Evolutionary conservation across 2,797 vertebrate genomes (phyloP), one percentile per base, ranked within the genome.

Genomic region (Salarias fasciatus): DNA sequence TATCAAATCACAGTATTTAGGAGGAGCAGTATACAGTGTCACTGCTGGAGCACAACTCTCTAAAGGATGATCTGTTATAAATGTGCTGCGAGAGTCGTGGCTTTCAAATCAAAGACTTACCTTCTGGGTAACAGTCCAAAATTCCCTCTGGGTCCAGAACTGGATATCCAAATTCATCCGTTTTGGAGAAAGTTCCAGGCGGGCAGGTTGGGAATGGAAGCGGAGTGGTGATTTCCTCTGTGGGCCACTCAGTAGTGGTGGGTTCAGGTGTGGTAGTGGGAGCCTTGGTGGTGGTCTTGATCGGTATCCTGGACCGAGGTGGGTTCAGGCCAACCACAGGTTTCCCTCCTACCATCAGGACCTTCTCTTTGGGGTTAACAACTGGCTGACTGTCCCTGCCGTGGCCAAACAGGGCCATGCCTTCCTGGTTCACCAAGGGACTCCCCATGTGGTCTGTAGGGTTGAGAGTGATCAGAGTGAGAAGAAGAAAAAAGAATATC

Each of bases 271-370:
- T 92, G 2, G 89, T 91, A 5, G 85, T 88, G 3, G 86, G 71
- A 10, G 82, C 79, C 1, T 64, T 85, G 0, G 92, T 91, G 0
- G 92, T 92, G 1, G 91, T 90, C 63, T 87, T 83, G 13, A 82
- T 86, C 14, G 72, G 90, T 0, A 93, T 93, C 46, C 91, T 95
- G 49, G 72, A 91, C 76, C 83, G 93, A 69, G 94, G 70, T 65
- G 90, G 91, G 83, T 97, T 94, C 87, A 99, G 91, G 52, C 97
- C 98, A 71, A 96, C 91, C 6, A 99, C 35, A 29, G 94, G 96
- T 77, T 97, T 98, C 37, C 97, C 97, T 85, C 97, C 97, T 15
- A 99, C 90, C 74, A 94, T 97, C 64, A 98, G 87, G 60, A 97
- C 88, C 70, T 95, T 98, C 28, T 98, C 96, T 86, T 96, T 97